Percentiles rank a stretch among this genome's conserved stretches.
These are phyloP conservation scores for Temnothorax rugatulus DNA, from an alignment of 2,888 invertebrate genomes.

Conservation along the genomic window DNA sequence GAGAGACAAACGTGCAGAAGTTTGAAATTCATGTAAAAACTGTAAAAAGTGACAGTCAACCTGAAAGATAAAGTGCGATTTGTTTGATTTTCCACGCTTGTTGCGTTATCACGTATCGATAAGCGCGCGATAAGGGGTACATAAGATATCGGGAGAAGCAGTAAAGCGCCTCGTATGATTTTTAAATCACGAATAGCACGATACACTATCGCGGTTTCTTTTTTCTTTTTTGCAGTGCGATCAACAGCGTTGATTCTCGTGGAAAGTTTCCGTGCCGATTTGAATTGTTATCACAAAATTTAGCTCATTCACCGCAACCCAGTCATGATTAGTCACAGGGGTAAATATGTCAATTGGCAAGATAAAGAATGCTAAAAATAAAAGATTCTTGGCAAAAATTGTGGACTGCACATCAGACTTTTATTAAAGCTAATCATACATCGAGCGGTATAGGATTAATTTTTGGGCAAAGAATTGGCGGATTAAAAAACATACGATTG, in stretches of 20 bases:
- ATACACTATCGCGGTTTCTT: slow-evolving; percentile 30
- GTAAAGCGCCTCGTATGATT: slow-evolving; percentile 25
- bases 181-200: slow-evolving; percentile 33
- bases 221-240: slow-evolving; percentile 5
- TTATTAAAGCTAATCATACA: background rate
- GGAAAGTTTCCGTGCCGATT: slow-evolving; percentile 47
- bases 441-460: background rate
- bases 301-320: background rate
- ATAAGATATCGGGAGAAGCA: slow-evolving; percentile 29
- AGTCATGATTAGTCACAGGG: background rate
- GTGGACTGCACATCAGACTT: background rate
- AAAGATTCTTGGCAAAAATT: background rate
- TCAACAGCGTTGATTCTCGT: background rate
- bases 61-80: slow-evolving; percentile 36
- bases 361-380: slow-evolving; percentile 24
- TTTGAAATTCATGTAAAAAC: slow-evolving; percentile 34
- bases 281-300: slow-evolving; percentile 8
- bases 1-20: background rate
- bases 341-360: background rate
- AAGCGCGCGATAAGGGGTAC: slow-evolving; percentile 59
- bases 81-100: slow-evolving; percentile 45
- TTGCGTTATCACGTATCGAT: slow-evolving; percentile 65
- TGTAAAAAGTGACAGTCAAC: slow-evolving; percentile 18
- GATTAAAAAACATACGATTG: background rate
- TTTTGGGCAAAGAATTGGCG: background rate